Conservation (phyloP, 2,888 invertebrate species). For the Tetramorium bicarinatum region DNA sequence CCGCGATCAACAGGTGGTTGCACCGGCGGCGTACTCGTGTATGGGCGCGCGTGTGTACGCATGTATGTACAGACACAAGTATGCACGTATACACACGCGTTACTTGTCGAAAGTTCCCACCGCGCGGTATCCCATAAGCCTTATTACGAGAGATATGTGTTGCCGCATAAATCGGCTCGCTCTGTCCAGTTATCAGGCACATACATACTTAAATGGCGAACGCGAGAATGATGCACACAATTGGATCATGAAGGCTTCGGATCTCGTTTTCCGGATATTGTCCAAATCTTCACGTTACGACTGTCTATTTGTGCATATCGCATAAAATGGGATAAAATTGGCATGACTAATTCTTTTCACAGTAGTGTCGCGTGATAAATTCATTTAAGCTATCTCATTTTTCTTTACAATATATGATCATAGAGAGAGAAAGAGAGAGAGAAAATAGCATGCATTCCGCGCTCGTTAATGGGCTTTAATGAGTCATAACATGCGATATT, state of each 20-base stretch:
- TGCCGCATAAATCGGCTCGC: constrained; percentile 60
- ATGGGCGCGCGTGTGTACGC: constrained; percentile 47
- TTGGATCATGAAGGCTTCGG: constrained; percentile 22
- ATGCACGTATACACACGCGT: not conserved
- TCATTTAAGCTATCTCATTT: not conserved
- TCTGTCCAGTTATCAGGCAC: constrained; percentile 42
- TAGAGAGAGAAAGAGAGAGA: not conserved
- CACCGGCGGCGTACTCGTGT: constrained; percentile 62
- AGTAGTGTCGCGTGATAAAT: not conserved
- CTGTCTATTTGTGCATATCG: not conserved
- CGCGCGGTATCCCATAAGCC: constrained; percentile 51
- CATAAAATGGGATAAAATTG: not conserved
- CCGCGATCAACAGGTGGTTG: constrained; percentile 75
- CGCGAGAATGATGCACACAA: constrained; percentile 59
- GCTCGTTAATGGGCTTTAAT: not conserved
- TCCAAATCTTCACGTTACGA: not conserved
- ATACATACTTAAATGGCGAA: constrained; percentile 62
- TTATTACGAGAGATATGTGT: constrained; percentile 57
- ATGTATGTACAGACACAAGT: too few species aligned
- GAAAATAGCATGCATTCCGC: not conserved
- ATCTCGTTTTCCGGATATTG: not conserved
- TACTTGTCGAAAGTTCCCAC: constrained; percentile 72
- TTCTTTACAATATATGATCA: too few species aligned
- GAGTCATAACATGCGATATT: not conserved
- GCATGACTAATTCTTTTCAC: not conserved